Percentiles rank a stretch among this genome's conserved stretches.
These are phyloP conservation scores for Batillaria attramentaria DNA, from an alignment of 1,140 invertebrate genomes.

Conservation along the genomic window DNA sequence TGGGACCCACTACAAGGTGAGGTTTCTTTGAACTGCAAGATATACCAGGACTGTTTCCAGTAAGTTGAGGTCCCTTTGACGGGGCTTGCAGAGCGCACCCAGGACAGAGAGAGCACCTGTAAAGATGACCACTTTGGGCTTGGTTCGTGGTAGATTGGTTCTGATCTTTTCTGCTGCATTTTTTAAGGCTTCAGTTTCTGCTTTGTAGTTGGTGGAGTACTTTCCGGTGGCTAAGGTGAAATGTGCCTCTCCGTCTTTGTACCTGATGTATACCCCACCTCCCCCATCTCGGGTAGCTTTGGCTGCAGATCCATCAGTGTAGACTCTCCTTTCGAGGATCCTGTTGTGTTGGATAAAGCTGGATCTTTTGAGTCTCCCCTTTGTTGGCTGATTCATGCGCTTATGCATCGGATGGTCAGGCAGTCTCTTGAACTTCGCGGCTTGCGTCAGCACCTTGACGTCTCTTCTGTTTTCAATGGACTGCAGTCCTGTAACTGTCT, in stretches of 20 bases:
- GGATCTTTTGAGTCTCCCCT: not conserved
- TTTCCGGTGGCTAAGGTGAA: no score
- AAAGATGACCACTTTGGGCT: no score
- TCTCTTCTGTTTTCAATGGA: not conserved
- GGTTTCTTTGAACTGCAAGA: no score
- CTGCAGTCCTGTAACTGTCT: not conserved
- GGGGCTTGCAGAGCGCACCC: no score
- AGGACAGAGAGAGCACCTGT: no score
- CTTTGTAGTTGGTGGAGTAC: no score
- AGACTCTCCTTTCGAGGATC: not conserved
- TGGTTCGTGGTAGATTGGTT: no score
- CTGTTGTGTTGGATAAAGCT: not conserved
- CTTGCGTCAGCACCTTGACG: not conserved
- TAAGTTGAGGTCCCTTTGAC: no score
- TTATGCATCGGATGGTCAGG: not conserved
- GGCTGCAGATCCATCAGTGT: not conserved
- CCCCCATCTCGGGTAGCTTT: constrained; percentile 2
- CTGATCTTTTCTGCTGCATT: no score
- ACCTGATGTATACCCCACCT: not conserved
- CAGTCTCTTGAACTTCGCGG: not conserved
- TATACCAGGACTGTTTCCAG: no score
- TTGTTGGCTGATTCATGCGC: not conserved
- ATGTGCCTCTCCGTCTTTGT: not conserved
- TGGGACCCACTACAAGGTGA: no score
- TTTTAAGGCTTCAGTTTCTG: no score